Conservation (phyloP, 1,140 invertebrate species). For the Drosophila mojavensis region DNA sequence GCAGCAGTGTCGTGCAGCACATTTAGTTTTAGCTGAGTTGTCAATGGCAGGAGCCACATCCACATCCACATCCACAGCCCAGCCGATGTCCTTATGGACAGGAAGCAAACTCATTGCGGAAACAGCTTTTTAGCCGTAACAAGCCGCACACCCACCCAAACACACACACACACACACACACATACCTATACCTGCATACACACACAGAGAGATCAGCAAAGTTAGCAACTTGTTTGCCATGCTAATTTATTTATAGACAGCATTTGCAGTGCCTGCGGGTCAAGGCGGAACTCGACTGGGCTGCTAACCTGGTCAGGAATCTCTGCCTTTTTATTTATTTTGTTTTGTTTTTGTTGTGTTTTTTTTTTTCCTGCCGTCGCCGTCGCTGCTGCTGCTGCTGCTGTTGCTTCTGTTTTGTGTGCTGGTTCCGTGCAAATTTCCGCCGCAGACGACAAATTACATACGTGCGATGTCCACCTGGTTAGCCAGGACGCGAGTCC, state of each 20-base stretch:
- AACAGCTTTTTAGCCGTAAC: conserved; percentile 80
- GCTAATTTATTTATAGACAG: conserved; percentile 81
- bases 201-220: conserved; percentile 22
- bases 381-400: neutral
- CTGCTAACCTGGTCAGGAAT: conserved; percentile 32
- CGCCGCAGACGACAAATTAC: conserved; percentile 79
- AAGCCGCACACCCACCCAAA: conserved; percentile 46
- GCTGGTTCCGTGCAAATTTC: conserved; percentile 71
- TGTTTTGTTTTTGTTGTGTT: too few species aligned
- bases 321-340: conserved; percentile 10
- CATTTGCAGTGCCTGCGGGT: conserved; percentile 32
- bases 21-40: conserved; percentile 76
- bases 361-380: neutral
- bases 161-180: conserved; percentile 30
- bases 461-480: conserved; percentile 64
- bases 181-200: conserved; percentile 6
- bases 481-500: neutral
- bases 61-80: neutral
- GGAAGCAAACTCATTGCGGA: conserved; percentile 82
- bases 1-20: conserved; percentile 61
- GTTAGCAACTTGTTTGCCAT: conserved; percentile 75
- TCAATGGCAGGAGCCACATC: conserved; percentile 62
- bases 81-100: conserved; percentile 71
- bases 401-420: conserved; percentile 22
- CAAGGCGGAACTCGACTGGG: neutral